Conservation (phyloP, 2,888 invertebrate genomes). For the Cheiracanthium punctorium region DNA sequence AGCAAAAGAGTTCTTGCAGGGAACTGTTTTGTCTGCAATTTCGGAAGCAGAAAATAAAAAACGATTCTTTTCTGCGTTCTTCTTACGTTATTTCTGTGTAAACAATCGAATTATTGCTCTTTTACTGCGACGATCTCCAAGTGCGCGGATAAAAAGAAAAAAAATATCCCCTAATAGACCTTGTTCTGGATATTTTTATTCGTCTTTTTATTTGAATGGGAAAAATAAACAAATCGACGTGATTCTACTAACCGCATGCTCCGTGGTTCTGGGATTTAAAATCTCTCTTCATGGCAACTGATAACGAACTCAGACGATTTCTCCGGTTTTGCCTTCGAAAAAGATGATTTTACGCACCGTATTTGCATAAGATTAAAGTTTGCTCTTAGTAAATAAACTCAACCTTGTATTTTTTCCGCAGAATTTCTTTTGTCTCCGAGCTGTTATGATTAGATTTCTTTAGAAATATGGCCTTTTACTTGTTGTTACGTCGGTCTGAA, state of each 20-base stretch:
- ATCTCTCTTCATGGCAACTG: not conserved
- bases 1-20: not conserved
- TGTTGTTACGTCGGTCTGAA: too few species aligned
- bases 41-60: not conserved
- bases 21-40: conserved; percentile 1
- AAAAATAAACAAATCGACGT: not conserved
- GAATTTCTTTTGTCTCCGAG: too few species aligned
- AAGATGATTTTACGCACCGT: too few species aligned
- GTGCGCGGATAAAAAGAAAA: not conserved
- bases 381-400: too few species aligned
- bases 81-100: not conserved
- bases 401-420: too few species aligned
- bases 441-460: too few species aligned
- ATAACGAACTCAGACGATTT: not conserved
- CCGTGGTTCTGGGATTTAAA: too few species aligned
- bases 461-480: too few species aligned
- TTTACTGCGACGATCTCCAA: not conserved
- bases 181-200: not conserved
- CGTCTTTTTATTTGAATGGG: too few species aligned
- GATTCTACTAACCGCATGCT: not conserved
- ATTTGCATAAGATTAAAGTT: too few species aligned
- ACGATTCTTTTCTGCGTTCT: not conserved
- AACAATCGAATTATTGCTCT: not conserved
- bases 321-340: too few species aligned
- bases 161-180: not conserved